Evolutionary conservation across 2,888 invertebrate genomes (phyloP), one percentile per base, ranked within the genome.

Genomic region (Ceratothoa steindachneri): DNA sequence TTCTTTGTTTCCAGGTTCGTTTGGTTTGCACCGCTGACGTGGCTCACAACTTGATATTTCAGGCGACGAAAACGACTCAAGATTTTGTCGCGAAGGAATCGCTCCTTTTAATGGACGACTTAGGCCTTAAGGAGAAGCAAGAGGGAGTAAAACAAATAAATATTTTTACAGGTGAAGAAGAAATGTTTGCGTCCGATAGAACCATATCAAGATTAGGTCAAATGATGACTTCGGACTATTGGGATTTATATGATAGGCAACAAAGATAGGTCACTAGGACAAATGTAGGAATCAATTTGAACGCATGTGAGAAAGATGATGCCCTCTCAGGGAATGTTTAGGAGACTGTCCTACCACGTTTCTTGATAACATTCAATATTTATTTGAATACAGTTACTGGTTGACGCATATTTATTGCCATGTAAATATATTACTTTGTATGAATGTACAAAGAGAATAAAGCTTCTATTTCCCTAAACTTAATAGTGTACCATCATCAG

Each of bases 131-230:
- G 1, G 89, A 74, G n/a, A 67, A 72, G 41, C 66, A 70, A 19
- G 51, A 41, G 22, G 77, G 68, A 22, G 73, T 79, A 0, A 70
- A 71, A n/a, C 52, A 27, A 19, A 71, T 95, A 2, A 95, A 92
- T 82, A 91, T 99, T 81, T 98, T 99, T 83, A 97, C 96, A 0
- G 98, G 98, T 0, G 95, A 95, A 84, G 99, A 99, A 85, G 99
- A 99, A 86, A 86, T 95, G 82, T 99, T 99, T 85, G 98, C 99
- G 0, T 96, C 93, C 83, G 95, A 97, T 82, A 88, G 99, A 73
- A 97, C 97, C 27, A 85, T 96, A 29, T 98, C 98, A 0, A 87
- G 99, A 80, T 88, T 99, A 41, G 89, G 91, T 81, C 96, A 99
- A 87, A 99, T 99, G 98, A 95, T 97, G 85, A 93, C 93, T 0